Percentiles rank a stretch among this genome's conserved stretches.
Evolutionary conservation across 2,113 vertebrate genomes (phyloP).

Genomic region (Candoia aspera): DNA sequence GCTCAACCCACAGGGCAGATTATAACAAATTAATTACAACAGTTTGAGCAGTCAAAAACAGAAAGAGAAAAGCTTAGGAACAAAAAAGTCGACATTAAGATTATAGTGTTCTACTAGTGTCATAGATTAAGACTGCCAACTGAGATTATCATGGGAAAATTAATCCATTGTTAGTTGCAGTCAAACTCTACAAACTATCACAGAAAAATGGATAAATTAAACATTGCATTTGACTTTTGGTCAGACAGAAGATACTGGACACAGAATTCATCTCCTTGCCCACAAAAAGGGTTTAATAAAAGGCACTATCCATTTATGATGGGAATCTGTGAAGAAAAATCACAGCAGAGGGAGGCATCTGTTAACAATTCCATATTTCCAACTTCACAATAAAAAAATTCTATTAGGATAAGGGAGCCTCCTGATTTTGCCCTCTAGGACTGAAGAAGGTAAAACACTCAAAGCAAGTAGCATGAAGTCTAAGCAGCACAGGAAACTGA

Average conservation of each 20-base stretch:
- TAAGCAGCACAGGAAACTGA: background rate
- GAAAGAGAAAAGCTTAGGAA: background rate
- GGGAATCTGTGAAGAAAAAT: background rate
- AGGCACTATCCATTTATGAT: background rate
- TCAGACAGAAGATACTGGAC: background rate
- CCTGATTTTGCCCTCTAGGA: background rate
- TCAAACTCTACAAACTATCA: background rate
- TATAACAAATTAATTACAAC: background rate
- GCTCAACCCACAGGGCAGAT: background rate
- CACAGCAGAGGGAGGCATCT: background rate
- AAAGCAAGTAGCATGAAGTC: background rate
- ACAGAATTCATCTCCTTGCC: background rate
- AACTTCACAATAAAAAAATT: background rate
- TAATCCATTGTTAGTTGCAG: background rate
- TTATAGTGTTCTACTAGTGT: background rate
- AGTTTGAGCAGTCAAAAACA: background rate
- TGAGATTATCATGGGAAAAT: background rate
- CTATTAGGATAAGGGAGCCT: too few species aligned
- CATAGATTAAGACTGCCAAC: background rate
- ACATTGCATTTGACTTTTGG: background rate
- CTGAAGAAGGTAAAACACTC: background rate
- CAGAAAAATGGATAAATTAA: background rate
- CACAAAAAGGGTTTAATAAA: background rate
- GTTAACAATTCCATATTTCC: background rate
- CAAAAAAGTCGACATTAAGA: background rate